Evolutionary conservation across 2,797 vertebrate species (phyloP).

Genomic region (Manis crassicaudata): DNA sequence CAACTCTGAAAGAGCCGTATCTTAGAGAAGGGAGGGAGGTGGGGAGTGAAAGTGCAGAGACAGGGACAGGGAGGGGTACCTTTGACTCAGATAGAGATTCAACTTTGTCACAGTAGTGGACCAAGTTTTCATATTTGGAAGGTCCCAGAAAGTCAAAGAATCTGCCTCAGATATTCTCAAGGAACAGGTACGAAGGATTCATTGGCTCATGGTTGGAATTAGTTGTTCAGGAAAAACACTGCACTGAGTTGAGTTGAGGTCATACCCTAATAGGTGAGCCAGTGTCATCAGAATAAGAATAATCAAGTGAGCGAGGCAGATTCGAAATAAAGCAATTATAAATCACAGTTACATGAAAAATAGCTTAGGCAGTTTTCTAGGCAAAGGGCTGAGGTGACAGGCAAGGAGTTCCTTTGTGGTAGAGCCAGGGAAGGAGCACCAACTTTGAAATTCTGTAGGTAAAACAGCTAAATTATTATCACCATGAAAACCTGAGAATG

Average conservation of each 20-base stretch:
- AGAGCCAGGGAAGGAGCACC: background rate
- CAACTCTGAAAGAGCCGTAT: background rate
- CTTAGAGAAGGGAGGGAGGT: background rate
- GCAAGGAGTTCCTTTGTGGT: background rate
- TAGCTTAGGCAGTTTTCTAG: background rate
- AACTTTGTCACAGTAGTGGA: background rate
- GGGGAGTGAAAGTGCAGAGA: background rate
- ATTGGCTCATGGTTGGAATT: background rate
- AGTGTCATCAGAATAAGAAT: background rate
- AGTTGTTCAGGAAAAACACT: background rate
- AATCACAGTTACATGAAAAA: background rate
- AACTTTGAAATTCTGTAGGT: background rate
- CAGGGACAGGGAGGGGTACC: background rate
- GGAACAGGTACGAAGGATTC: background rate
- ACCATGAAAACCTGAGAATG: background rate
- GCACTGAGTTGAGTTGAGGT: background rate
- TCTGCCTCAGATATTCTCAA: background rate
- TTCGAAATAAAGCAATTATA: background rate
- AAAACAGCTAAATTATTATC: conserved; percentile 16
- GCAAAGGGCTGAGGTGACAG: background rate
- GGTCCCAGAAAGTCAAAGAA: background rate
- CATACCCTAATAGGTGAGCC: background rate
- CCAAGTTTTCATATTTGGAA: background rate
- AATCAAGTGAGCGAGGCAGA: background rate
- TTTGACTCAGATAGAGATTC: background rate